Evolutionary conservation across 2,888 invertebrate genomes (phyloP).

Genomic region (Orchesellides sinensis): DNA sequence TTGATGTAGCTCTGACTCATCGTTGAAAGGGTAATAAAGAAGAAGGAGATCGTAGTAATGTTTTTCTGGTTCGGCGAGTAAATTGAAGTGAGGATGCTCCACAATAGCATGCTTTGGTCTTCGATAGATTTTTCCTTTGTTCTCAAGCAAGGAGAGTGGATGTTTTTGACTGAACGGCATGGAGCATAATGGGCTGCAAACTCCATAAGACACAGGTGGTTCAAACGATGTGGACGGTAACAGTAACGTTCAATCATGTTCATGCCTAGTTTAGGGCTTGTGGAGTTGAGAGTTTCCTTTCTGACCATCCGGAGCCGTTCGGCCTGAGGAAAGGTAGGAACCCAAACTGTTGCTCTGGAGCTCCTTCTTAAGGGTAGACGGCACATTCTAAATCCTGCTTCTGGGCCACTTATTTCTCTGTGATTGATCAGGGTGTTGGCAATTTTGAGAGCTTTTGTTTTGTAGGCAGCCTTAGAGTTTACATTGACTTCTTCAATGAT

Average conservation of each 20-base stretch:
- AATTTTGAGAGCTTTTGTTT: background rate
- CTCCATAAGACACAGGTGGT: constrained; percentile 28
- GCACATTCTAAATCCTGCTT: constrained; percentile 40
- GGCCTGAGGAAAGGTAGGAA: constrained; percentile 11
- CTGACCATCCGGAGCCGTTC: constrained; percentile 9
- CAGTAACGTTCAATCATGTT: constrained; percentile 49
- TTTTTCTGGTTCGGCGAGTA: background rate
- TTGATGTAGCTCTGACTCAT: background rate
- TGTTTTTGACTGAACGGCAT: background rate
- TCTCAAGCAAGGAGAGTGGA: background rate
- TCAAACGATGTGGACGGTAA: background rate
- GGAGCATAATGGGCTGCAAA: constrained; percentile 38
- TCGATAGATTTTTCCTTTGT: constrained; percentile 2
- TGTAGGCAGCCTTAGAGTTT: background rate
- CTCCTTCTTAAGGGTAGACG: constrained; percentile 28
- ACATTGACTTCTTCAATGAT: constrained; percentile 7
- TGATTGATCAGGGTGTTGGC: constrained; percentile 14
- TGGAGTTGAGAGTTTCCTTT: background rate
- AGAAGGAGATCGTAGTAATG: constrained; percentile 32
- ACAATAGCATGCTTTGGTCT: constrained; percentile 16
- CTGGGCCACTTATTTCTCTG: constrained; percentile 40
- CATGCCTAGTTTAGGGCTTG: background rate
- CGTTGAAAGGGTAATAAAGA: constrained; percentile 8
- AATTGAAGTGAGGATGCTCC: constrained; percentile 37
- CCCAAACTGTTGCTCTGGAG: constrained; percentile 1